phyloP scores from a whole-genome alignment of 2,113 vertebrate species.

The Protobothrops mucrosquamatus region DNA sequence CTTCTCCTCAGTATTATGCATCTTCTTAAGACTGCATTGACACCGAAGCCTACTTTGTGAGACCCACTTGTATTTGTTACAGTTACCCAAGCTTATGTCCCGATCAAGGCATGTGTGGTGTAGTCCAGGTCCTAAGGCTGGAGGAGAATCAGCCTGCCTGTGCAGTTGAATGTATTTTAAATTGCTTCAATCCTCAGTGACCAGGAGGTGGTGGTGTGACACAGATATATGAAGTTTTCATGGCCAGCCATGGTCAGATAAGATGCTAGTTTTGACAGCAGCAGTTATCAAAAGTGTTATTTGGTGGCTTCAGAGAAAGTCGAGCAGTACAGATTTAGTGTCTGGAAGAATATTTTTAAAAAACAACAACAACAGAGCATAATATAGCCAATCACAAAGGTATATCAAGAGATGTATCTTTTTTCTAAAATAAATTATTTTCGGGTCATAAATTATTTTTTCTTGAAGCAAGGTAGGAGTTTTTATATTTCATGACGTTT shows the following conservation, averaged over 20 bases:
- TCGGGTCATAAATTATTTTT: too few species aligned
- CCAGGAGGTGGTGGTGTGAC: conserved; percentile 66
- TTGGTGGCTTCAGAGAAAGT: background rate
- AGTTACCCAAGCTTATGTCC: background rate
- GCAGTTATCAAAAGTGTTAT: background rate
- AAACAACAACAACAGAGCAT: background rate
- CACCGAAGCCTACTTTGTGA: background rate
- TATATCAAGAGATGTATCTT: background rate
- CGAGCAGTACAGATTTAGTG: background rate
- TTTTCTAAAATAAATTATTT: background rate
- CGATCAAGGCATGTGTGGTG: background rate
- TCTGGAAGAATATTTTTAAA: background rate
- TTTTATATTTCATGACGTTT: background rate
- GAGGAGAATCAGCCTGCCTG: background rate
- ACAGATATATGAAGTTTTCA: conserved; percentile 29
- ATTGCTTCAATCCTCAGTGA: background rate
- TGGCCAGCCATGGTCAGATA: rapidly evolving
- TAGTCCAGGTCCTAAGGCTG: background rate
- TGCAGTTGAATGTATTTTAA: rapidly evolving
- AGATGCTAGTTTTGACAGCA: rapidly evolving
- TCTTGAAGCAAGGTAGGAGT: background rate
- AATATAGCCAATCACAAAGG: background rate
- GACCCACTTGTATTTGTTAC: background rate
- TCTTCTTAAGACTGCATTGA: background rate
- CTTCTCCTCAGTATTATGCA: background rate